Evolutionary conservation across 1,140 invertebrate genomes (phyloP).

Genomic region (Pygmarrhopalites habei): DNA sequence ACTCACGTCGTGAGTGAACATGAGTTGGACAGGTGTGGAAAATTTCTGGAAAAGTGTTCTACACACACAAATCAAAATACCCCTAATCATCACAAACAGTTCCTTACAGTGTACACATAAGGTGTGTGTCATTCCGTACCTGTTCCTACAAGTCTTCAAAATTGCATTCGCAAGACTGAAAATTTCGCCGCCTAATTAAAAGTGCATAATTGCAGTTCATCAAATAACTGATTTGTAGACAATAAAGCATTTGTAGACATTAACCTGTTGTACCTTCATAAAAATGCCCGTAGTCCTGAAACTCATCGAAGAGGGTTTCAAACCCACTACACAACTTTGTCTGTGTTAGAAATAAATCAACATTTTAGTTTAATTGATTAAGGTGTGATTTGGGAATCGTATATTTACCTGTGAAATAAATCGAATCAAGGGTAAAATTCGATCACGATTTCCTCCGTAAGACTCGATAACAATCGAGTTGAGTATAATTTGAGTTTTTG

Average conservation of each 20-base stretch:
- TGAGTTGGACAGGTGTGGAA: background rate
- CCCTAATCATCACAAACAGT: no score
- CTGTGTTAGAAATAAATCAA: no score
- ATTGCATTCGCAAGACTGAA: background rate
- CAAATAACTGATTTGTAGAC: no score
- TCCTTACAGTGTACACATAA: no score
- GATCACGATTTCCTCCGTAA: background rate
- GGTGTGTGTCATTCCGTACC: no score
- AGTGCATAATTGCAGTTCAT: constrained; percentile 8
- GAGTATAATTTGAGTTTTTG: background rate
- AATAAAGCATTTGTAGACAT: no score
- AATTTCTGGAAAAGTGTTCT: background rate
- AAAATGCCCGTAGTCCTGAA: constrained; percentile 8
- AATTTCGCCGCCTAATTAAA: constrained; percentile 1
- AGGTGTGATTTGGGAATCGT: no score
- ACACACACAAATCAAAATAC: no score
- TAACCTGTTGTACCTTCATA: no score
- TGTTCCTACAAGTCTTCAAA: background rate
- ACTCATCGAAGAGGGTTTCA: constrained; percentile 1
- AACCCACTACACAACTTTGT: constrained; percentile 1
- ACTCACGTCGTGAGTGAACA: background rate
- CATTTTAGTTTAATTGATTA: no score
- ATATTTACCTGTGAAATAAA: no score
- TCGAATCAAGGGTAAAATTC: constrained; percentile 1
- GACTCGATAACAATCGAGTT: background rate